Evolutionary conservation across 2,888 invertebrate genomes (phyloP), one percentile per base, ranked within the genome.

Genomic region (Pollenia amentaria): DNA sequence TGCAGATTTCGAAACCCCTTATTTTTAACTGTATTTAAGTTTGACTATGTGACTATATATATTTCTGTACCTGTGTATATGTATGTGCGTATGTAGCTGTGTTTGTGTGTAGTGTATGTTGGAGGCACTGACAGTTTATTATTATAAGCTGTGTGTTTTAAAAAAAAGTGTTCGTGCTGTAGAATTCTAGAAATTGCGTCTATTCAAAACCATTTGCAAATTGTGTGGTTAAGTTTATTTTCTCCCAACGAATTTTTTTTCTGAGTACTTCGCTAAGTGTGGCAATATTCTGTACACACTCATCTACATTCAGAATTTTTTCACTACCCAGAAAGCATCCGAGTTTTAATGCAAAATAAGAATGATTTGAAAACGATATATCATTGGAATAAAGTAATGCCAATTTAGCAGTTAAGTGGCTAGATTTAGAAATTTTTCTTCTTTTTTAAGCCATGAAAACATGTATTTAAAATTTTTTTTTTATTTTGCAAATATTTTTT

Each of bases 181-280:
- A 79, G 70, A 79, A 79, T 83, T 87, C 80, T 81, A 81, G 81
- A 86, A 84, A 80, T 87, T 87, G 72, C 80, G 55, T 84, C 84
- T 77, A 77, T 84, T 78, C 80, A 87, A 84, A 87, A 70, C 80
- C 87, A 84, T 87, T 87, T 87, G 87, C 87, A 87, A 87, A 87
- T 87, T 87, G 87, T 84, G 76, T 84, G 85, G 77, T 73, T 81
- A 78, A 57, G 79, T 29, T 80, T 78, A 62, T 78, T 79, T 84
- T 67, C 9, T 55, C 46, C 48, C 14, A 38, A 18, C 18, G 16
- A 48, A 14, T 57, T 62, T 60, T 70, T 38, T 53, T 73, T 46
- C 7, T 4, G 77, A 67, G 62, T 67, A 65, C 72, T 84, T 72
- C 48, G 53, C 82, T 75, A 77, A 83, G 78, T 86, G 70, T 79